These are phyloP conservation scores for Morphnarchus princeps DNA, from an alignment of 2,113 vertebrate species.

Conservation along the genomic window DNA sequence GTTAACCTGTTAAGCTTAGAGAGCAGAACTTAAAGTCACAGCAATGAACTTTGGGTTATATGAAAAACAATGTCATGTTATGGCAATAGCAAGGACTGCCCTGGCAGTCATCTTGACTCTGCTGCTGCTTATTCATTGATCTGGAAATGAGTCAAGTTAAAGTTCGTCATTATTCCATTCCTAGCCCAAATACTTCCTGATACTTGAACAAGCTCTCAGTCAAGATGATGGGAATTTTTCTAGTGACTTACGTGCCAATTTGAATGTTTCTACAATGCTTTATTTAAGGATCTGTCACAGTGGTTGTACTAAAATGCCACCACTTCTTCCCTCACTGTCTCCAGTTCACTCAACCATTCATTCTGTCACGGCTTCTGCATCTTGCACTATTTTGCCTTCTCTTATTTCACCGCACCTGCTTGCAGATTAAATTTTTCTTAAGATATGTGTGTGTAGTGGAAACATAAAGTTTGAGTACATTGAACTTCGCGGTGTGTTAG, in stretches of 20 bases:
- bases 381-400: slow-evolving; percentile 43
- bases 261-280: neutral
- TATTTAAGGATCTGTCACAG: neutral
- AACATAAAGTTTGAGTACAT: neutral
- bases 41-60: fast-evolving
- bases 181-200: neutral
- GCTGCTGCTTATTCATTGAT: neutral
- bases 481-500: neutral
- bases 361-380: slow-evolving; percentile 40
- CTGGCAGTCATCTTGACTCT: neutral
- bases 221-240: neutral
- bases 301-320: neutral
- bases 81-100: neutral
- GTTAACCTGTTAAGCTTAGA: neutral
- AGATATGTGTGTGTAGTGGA: neutral
- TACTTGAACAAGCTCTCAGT: neutral
- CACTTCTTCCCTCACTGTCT: slow-evolving; percentile 38
- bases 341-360: slow-evolving; percentile 19
- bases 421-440: slow-evolving; percentile 10
- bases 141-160: neutral
- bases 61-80: neutral
- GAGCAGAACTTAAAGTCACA: neutral
- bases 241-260: neutral
- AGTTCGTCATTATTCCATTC: neutral
- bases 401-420: slow-evolving; percentile 34